Conservation (phyloP, 2,888 invertebrate genomes). For the Mayetiola destructor region DNA sequence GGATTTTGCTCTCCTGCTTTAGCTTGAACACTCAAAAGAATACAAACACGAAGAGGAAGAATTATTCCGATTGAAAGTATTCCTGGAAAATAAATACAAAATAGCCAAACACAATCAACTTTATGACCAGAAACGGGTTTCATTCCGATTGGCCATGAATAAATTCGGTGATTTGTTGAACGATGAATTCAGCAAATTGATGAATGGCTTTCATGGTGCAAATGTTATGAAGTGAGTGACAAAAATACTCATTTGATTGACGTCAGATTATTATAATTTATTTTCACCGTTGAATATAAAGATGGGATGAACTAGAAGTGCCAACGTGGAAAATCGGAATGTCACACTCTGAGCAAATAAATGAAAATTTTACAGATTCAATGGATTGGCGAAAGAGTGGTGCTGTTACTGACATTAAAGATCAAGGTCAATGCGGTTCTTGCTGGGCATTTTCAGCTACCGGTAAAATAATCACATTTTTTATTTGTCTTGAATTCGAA, state of each 20-base stretch:
- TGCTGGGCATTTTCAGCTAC: constrained; percentile 93
- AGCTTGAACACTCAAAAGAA: not conserved
- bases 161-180: constrained; percentile 78
- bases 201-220: constrained; percentile 50
- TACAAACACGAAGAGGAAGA: constrained; percentile 45
- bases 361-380: constrained; percentile 51
- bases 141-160: constrained; percentile 58
- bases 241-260: not conserved
- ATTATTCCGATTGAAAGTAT: constrained; percentile 74
- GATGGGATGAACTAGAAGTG: not conserved
- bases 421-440: constrained; percentile 80
- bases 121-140: constrained; percentile 48
- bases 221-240: not conserved
- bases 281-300: not conserved
- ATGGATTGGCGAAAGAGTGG: constrained; percentile 78
- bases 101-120: constrained; percentile 73
- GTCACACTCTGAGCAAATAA: constrained; percentile 27
- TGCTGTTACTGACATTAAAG: constrained; percentile 76
- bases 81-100: constrained; percentile 71
- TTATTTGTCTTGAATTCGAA: too few relatives aligned
- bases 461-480: too few relatives aligned
- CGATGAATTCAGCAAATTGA: constrained; percentile 55
- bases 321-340: not conserved
- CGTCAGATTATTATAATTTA: not conserved
- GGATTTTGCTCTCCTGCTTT: constrained; percentile 27